A percentile compares a stretch with the other conserved stretches of the same genome.
Conservation (phyloP, 2,888 invertebrate species). For the Nemurella pictetii region DNA sequence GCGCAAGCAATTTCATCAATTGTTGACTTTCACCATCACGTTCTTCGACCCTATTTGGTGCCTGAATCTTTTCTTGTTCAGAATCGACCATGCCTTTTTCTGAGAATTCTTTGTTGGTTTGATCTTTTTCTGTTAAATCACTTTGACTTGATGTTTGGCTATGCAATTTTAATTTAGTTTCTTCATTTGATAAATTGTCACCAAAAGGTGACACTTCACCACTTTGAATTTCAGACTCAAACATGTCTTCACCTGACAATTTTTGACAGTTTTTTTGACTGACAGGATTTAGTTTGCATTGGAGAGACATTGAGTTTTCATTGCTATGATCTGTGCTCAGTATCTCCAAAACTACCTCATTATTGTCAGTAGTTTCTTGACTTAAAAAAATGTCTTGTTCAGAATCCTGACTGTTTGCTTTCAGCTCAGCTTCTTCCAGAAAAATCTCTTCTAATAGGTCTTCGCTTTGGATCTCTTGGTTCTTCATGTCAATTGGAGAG, state of each 20-base stretch:
- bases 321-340: neutral
- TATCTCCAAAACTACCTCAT: neutral
- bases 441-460: neutral
- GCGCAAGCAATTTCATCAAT: neutral
- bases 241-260: neutral
- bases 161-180: neutral
- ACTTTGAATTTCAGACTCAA: neutral
- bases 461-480: neutral
- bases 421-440: neutral
- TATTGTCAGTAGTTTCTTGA: neutral
- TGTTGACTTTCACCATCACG: neutral
- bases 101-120: neutral
- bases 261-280: neutral
- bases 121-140: neutral
- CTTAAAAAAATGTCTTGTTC: neutral
- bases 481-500: neutral
- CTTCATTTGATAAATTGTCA: neutral
- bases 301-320: neutral
- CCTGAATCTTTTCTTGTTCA: neutral
- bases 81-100: neutral
- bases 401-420: neutral
- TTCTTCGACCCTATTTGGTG: neutral
- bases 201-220: neutral
- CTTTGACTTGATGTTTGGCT: neutral
- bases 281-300: neutral